A percentile compares a stretch with the other conserved stretches of the same genome.
Evolutionary conservation across 2,797 vertebrate species (phyloP).

Genomic region (Heterohyrax brucei): DNA sequence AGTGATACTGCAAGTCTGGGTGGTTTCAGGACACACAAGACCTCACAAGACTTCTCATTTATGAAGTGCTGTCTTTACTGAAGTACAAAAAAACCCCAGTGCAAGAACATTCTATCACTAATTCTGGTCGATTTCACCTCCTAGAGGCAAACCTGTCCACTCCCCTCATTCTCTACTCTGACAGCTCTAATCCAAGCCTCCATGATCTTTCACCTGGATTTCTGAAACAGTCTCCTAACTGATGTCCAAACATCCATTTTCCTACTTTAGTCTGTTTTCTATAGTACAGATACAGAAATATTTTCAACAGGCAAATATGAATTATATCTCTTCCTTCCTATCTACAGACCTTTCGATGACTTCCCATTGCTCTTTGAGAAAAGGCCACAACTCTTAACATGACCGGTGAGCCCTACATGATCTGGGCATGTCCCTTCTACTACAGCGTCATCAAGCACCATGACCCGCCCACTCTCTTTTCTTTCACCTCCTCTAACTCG

Average conservation of each 20-base stretch:
- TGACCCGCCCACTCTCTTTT: background rate
- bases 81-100: slow-evolving; percentile 35
- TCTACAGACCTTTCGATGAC: background rate
- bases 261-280: slow-evolving; percentile 9
- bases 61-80: slow-evolving; percentile 20
- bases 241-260: background rate
- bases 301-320: slow-evolving; percentile 21
- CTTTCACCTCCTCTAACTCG: background rate
- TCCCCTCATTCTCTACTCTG: slow-evolving; percentile 9
- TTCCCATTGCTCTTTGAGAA: background rate
- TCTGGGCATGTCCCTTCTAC: background rate
- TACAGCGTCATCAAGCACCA: too few species aligned
- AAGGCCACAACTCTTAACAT: background rate
- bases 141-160: background rate
- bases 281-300: background rate
- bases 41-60: background rate
- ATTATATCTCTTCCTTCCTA: slow-evolving; percentile 32
- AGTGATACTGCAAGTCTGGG: background rate
- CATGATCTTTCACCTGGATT: background rate
- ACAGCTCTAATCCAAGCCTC: slow-evolving; percentile 23
- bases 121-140: slow-evolving; percentile 34
- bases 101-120: background rate
- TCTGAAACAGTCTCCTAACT: background rate
- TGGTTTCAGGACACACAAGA: background rate
- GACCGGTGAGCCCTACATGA: background rate